Base-by-base conservation (phyloP, 2,113 vertebrate species). In the Tor tambroides region DNA sequence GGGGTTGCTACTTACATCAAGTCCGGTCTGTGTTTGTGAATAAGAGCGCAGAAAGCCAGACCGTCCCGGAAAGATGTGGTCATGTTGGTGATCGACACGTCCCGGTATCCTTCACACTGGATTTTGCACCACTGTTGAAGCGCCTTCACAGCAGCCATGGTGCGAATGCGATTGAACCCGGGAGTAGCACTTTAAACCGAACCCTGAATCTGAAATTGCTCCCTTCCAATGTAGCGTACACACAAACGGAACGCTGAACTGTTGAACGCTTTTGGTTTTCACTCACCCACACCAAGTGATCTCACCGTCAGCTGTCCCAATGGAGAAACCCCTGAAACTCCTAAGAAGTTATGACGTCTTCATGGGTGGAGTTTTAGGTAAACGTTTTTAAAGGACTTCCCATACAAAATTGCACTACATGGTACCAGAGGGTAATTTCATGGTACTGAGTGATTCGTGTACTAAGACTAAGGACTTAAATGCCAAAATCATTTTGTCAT, bases 51-150 rank as follows among this genome's bases (percentile, higher is more conserved):
- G 95, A 99, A 99, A 63, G 98, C 98, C 93, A 99, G 89, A 12
- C 98, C 98, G 90, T 99, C 97, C 87, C 98, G 94, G 95, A 99
- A 99, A 3, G 98, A 99, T 87, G 97, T 98, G 93, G 98, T 99
- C 98, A 99, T 99, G 95, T 99, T 98, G 90, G 95, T 97, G 93
- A 99, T 95, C 91, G 84, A 91, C 85, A 99, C 98, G 85, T 96
- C 97, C 35, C 92, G 94, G 94, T 99, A 99, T 10, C 97, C 98
- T 10, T 97, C 94, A 54, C 97, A 98, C 86, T 95, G 96, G 89
- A 96, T 87, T 87, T 95, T 95, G 91, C 98, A 99, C 98, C 98
- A 99, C 91, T 96, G 96, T 94, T 99, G 97, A 77, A 99, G 95
- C 83, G 97, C 97, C 90, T 96, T 96, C 82, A 97, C 92, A 77